A percentile compares a stretch with the other conserved stretches of the same genome.
phyloP scores from a whole-genome alignment of 1,140 invertebrate species.

The Pissodes strobi region DNA sequence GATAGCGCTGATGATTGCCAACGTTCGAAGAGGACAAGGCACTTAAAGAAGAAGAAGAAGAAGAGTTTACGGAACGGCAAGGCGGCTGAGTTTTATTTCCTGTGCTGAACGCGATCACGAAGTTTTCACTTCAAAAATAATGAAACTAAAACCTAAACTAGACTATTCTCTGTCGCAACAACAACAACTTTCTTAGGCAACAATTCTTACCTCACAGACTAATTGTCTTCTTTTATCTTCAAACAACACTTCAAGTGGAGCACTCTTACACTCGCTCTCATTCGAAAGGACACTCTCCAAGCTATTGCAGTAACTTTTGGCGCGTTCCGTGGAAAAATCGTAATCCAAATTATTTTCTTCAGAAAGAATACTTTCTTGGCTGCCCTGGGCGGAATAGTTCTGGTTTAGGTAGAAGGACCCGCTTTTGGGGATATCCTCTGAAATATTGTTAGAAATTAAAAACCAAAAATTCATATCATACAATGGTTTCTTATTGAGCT shows the following conservation, averaged over 20 bases:
- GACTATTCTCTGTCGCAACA: too few species aligned
- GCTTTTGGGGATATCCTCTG: slow-evolving; percentile 50
- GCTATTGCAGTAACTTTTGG: slow-evolving; percentile 69
- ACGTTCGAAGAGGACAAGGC: too few species aligned
- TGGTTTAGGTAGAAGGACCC: slow-evolving; percentile 70
- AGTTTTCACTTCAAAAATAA: too few species aligned
- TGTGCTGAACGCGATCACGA: too few species aligned
- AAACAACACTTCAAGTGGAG: slow-evolving; percentile 72
- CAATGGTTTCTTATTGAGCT: too few species aligned
- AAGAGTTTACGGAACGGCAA: too few species aligned
- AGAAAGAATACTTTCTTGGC: slow-evolving; percentile 77
- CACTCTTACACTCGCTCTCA: slow-evolving; percentile 76
- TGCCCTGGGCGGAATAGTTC: slow-evolving; percentile 58
- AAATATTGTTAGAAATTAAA: not conserved
- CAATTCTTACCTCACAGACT: too few species aligned
- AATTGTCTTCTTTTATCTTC: slow-evolving; percentile 44
- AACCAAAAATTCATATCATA: not conserved
- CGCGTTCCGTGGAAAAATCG: slow-evolving; percentile 60
- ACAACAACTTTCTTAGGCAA: too few species aligned
- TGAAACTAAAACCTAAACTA: too few species aligned
- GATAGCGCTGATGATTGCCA: too few species aligned
- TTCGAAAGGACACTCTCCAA: slow-evolving; percentile 79
- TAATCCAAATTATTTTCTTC: slow-evolving; percentile 67
- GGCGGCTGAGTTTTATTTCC: too few species aligned
- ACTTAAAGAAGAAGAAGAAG: too few species aligned